Base-by-base conservation (phyloP, 2,888 invertebrate species). In the Aquatica leii region DNA sequence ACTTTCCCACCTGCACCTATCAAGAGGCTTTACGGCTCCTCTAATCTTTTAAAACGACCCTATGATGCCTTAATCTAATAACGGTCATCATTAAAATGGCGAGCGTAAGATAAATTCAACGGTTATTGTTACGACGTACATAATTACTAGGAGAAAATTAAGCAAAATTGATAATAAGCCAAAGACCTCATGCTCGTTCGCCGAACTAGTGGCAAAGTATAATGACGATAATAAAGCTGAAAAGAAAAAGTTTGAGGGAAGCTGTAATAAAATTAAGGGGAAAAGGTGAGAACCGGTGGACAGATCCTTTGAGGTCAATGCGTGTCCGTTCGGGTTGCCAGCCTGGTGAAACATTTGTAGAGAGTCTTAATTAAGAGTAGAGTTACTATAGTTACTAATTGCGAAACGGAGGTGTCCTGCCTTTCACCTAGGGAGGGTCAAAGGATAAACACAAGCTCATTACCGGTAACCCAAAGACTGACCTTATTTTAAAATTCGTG, bases 311-410 rank as follows among this genome's bases (percentile, higher is more conserved):
- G 72, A 72, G 72, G 70, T 71, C 69, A 68, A 53, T 60, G 64
- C 66, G 62, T 66, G 70, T 61, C 61, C 62, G 70, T 61, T 59
- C 59, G 66, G 59, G 59, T 51, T 53, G 43, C 37, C 55, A 46
- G 64, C 41, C 53, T 53, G 53, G 37, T 67, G 64, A 66, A 59
- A 56, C 52, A 43, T 62, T 69, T 68, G 56, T 62, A 50, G 69
- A 71, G 73, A 73, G 69, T 71, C 76, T 75, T 76, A 75, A 76
- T 76, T 76, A 76, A 75, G 73, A 74, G 71, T 54, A 59, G 65
- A 69, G 74, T 75, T 73, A 71, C 74, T 70, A 74, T 75, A 71
- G 74, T 70, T 71, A 74, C 75, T 74, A 75, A 75, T 74, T 72
- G 71, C 67, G 54, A 59, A 60, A 61, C 53, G 60, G 68, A 62